Base-by-base conservation (phyloP, 1,140 invertebrate species). In the Microplitis demolitor region DNA sequence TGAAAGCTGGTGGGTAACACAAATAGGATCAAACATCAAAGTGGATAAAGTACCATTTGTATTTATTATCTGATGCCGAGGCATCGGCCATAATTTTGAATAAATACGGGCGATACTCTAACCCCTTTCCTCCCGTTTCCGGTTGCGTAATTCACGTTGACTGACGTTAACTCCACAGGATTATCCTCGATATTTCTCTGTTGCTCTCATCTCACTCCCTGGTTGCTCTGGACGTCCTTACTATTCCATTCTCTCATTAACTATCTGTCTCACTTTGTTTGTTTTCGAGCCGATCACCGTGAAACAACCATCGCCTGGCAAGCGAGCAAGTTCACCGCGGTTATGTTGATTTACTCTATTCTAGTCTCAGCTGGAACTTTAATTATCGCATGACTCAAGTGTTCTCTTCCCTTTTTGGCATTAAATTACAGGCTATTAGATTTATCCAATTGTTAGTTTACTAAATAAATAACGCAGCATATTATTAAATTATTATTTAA, bases 131-230 rank as follows among this genome's bases (percentile, higher is more conserved):
- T 45, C 56, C 35, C n/a, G 56, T n/a, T 56, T 60, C 14, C 16
- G 4, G 4, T 61, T 45, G 6, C 69, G 79, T 82, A 82, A 79
- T 78, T 81, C 79, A 81, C 63, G 66, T 76, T 81, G 80, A 81
- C 79, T 80, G 80, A 81, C 79, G 75, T 76, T 82, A 82, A 82
- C 78, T 77, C 79, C 73, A 14, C 34, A 45, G 79, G 78, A 81
- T 82, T 82, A 82, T 62, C 76, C 78, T 73, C 74, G 73, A 24
- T 5, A 61, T 61, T 62, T 37, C 60, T n/a, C 60, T 37, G 2
- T 62, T 13, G 34, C 60, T 35, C 8, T 31, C 33, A 60, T 3
- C 2, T 14, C 60, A 35, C 2, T 45, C 6, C 9, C 39, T 11
- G 39, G 39, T 45, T 11, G 39, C 39, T 45, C 11, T 6, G 11